A percentile compares a stretch with the other conserved stretches of the same genome.
Evolutionary conservation across 1,140 invertebrate genomes (phyloP).

Genomic region (Agrilus planipennis): DNA sequence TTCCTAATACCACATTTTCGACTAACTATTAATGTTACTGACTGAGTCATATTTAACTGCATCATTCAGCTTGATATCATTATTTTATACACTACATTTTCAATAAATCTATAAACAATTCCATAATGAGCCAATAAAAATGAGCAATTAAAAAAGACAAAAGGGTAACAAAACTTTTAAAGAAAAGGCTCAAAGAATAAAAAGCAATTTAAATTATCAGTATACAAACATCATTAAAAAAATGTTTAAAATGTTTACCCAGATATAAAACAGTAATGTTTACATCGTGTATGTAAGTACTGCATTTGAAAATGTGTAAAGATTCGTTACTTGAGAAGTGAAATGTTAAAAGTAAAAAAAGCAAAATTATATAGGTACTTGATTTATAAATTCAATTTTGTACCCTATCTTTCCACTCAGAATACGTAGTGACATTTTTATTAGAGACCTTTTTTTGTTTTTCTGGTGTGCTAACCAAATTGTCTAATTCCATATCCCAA

Average conservation of each 20-base stretch:
- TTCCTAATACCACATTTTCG: no score
- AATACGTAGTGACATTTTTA: constrained; percentile 23
- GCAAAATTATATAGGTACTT: no score
- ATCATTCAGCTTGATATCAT: no score
- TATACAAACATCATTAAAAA: not conserved
- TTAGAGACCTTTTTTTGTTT: constrained; percentile 28
- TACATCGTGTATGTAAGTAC: not conserved
- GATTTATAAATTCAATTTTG: constrained; percentile 10
- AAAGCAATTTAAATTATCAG: not conserved
- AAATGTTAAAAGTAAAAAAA: not conserved
- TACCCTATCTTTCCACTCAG: constrained; percentile 37
- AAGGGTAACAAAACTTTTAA: no score
- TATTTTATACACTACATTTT: no score
- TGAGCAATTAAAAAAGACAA: no score
- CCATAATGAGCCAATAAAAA: no score
- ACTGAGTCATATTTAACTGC: no score
- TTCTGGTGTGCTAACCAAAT: constrained; percentile 9
- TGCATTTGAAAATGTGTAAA: not conserved
- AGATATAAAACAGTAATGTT: not conserved
- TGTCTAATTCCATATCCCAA: constrained; percentile 26
- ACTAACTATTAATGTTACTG: no score
- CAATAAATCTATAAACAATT: no score
- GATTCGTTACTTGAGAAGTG: not conserved
- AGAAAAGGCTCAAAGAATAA: no score
- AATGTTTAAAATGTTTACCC: not conserved